Conservation (phyloP, 2,113 vertebrate genomes). For the Calyptomena viridis region DNA sequence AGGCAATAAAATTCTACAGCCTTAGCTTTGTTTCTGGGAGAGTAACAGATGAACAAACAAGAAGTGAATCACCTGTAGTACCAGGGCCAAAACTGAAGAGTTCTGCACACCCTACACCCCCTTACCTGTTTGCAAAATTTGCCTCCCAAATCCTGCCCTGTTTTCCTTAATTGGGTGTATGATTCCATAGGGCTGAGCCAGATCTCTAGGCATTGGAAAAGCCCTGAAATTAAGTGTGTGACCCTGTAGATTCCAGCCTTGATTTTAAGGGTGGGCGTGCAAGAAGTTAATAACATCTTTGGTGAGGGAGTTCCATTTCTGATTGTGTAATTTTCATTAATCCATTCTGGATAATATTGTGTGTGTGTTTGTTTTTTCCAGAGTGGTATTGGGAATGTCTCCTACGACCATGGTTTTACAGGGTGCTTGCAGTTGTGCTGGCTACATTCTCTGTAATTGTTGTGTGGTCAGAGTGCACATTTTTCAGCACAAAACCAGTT, state of each 20-base stretch:
- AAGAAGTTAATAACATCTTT: not conserved
- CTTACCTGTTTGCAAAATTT: not conserved
- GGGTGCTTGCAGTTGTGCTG: constrained; percentile 82
- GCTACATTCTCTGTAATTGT: constrained; percentile 84
- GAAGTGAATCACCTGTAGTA: not conserved
- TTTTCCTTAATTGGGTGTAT: not conserved
- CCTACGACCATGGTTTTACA: constrained; percentile 81
- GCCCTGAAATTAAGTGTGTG: not conserved
- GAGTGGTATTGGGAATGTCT: constrained; percentile 97
- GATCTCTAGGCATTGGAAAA: not conserved
- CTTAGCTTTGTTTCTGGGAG: not conserved
- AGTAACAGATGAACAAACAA: not conserved
- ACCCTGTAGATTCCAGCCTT: not conserved
- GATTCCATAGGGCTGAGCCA: not conserved
- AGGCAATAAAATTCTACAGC: not conserved
- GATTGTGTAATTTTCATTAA: not conserved
- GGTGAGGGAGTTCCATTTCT: not conserved
- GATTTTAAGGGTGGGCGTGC: not conserved
- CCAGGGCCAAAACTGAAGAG: not conserved
- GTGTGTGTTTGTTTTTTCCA: constrained; percentile 47
- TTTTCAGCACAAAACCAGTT: constrained; percentile 90
- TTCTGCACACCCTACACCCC: fast-evolving
- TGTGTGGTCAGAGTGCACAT: constrained; percentile 97
- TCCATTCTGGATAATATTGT: fast-evolving
- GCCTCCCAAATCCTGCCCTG: not conserved